Conservation (phyloP, 2,888 invertebrate species). For the Tetanocera ferruginea region DNA sequence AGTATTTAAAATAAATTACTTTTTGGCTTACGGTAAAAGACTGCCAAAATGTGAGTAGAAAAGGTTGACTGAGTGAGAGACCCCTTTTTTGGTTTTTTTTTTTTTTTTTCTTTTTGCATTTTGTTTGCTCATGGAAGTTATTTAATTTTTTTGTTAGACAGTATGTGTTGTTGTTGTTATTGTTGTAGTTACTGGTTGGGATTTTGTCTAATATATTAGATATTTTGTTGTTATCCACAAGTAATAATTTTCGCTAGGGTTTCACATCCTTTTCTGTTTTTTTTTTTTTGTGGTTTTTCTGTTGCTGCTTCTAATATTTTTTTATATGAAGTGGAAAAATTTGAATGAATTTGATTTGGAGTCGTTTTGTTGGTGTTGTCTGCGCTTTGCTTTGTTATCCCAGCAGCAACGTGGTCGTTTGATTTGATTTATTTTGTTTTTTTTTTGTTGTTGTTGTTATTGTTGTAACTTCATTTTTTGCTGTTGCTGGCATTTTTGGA, state of each 20-base stretch:
- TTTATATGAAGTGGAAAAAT: slow-evolving; percentile 19
- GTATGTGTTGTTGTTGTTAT: background rate
- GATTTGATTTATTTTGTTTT: slow-evolving; percentile 36
- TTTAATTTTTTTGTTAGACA: background rate
- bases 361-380: background rate
- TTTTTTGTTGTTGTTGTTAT: slow-evolving; percentile 23
- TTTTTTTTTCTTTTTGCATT: background rate
- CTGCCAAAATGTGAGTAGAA: background rate
- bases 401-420: slow-evolving; percentile 11
- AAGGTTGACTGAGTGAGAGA: background rate
- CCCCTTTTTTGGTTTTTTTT: background rate
- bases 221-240: slow-evolving; percentile 22
- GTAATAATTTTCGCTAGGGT: slow-evolving; percentile 30
- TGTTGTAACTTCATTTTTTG: slow-evolving; percentile 10
- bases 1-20: slow-evolving; percentile 28
- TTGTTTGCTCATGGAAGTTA: slow-evolving; percentile 2
- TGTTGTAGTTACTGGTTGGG: background rate
- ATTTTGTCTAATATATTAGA: background rate
- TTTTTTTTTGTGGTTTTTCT: background rate
- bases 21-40: slow-evolving; percentile 7
- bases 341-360: slow-evolving; percentile 31
- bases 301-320: background rate
- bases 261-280: slow-evolving; percentile 16
- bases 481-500: slow-evolving; percentile 10
- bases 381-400: background rate